These are phyloP conservation scores for Poeciliopsis prolifica DNA, from an alignment of 2,113 vertebrate species.

Conservation along the genomic window DNA sequence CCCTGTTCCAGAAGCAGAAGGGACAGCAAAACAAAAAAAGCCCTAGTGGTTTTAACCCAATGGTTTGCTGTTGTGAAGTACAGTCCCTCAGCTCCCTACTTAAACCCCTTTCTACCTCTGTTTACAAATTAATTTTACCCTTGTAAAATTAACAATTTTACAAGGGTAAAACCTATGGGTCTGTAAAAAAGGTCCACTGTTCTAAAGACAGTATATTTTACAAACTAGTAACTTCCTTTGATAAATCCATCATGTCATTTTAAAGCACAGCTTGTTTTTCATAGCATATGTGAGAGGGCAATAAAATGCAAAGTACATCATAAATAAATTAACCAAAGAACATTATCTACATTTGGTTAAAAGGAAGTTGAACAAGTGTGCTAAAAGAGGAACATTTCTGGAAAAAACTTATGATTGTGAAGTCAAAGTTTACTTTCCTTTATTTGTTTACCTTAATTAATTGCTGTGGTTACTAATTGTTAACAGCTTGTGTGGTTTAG, in stretches of 20 bases:
- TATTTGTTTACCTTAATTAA: not conserved
- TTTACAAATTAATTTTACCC: not conserved
- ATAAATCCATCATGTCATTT: constrained; percentile 36
- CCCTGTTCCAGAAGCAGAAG: constrained; percentile 44
- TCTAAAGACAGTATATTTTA: constrained; percentile 45
- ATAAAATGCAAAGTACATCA: constrained; percentile 25
- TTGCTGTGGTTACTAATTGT: not conserved
- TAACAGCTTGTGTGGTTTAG: constrained; percentile 8
- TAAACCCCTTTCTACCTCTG: not conserved
- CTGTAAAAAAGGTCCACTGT: constrained; percentile 4
- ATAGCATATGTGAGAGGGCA: constrained; percentile 9
- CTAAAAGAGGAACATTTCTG: not conserved
- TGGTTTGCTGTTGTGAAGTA: too few relatives aligned
- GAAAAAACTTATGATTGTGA: not conserved
- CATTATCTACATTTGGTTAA: constrained; percentile 3
- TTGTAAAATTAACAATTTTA: too few relatives aligned
- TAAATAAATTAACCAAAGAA: constrained; percentile 11
- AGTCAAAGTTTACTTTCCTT: not conserved
- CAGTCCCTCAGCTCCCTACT: not conserved
- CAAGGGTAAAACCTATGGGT: not conserved
- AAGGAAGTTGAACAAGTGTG: constrained; percentile 12
- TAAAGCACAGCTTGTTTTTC: constrained; percentile 26
- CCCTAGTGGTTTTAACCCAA: not conserved
- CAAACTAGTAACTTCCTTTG: constrained; percentile 44
- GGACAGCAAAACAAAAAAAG: constrained; percentile 40